Evolutionary conservation across 2,797 vertebrate species (phyloP).

Genomic region (Diplodus sargus): DNA sequence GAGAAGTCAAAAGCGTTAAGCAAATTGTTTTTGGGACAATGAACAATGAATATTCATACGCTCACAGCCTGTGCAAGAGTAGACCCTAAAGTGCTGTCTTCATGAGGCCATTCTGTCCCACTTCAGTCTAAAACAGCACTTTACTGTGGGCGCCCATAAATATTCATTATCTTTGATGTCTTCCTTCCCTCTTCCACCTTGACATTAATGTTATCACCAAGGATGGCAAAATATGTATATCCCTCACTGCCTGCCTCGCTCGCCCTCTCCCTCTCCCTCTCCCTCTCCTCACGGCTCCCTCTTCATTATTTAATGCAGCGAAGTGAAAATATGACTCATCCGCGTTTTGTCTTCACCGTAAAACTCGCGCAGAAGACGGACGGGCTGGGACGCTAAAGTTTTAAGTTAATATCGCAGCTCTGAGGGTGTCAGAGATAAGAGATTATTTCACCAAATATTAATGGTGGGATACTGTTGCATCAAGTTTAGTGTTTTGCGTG

Average conservation of each 20-base stretch:
- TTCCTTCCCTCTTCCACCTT: conserved; percentile 77
- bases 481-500: neutral
- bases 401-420: conserved; percentile 13
- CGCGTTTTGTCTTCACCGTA: conserved; percentile 43
- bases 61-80: conserved; percentile 69
- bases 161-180: conserved; percentile 82
- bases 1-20: conserved; percentile 71
- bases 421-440: conserved; percentile 17
- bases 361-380: conserved; percentile 41
- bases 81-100: conserved; percentile 82
- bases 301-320: conserved; percentile 59
- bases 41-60: conserved; percentile 83
- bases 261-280: conserved; percentile 16
- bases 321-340: conserved; percentile 71
- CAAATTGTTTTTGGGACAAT: conserved; percentile 83
- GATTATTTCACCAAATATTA: conserved; percentile 5
- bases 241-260: conserved; percentile 45
- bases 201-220: conserved; percentile 80
- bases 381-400: conserved; percentile 10
- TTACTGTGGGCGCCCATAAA: conserved; percentile 79
- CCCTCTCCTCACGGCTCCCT: conserved; percentile 31
- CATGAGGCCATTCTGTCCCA: conserved; percentile 79
- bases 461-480: neutral
- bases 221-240: conserved; percentile 73
- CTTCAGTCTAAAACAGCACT: conserved; percentile 80